A percentile compares a stretch with the other conserved stretches of the same genome.
These are phyloP conservation scores for Zygothrica quintamaculata DNA, from an alignment of 2,888 invertebrate genomes.

Conservation along the genomic window DNA sequence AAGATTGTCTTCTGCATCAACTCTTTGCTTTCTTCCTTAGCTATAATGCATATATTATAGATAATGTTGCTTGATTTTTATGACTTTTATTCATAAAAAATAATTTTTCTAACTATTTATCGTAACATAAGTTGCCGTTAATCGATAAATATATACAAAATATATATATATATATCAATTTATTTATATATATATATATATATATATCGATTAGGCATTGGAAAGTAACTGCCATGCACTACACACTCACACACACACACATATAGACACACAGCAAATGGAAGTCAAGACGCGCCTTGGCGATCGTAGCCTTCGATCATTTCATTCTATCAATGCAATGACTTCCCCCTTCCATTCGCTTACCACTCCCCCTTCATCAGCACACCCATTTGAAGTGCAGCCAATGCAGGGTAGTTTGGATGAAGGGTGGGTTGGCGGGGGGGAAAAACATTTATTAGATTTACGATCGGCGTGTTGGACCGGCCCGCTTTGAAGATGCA, in stretches of 20 bases:
- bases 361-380: too few relatives aligned
- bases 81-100: not conserved
- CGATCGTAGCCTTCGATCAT: not conserved
- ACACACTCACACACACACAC: too few relatives aligned
- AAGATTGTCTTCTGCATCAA: too few relatives aligned
- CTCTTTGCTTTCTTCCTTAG: too few relatives aligned
- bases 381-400: not conserved
- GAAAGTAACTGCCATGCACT: constrained; percentile 6
- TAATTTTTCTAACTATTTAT: not conserved
- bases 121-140: not conserved
- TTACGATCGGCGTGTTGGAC: constrained; percentile 69
- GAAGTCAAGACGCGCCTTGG: too few relatives aligned
- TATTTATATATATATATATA: constrained; percentile 1
- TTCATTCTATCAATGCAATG: constrained; percentile 10
- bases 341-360: too few relatives aligned
- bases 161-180: constrained; percentile 33
- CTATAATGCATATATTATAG: too few relatives aligned
- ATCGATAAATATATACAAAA: constrained; percentile 28
- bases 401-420: not conserved
- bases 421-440: not conserved
- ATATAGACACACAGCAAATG: too few relatives aligned
- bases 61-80: too few relatives aligned
- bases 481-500: constrained; percentile 69
- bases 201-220: constrained; percentile 35
- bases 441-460: constrained; percentile 75